phyloP scores from a whole-genome alignment of 1,140 invertebrate species.

The Aradophagus sp. region DNA sequence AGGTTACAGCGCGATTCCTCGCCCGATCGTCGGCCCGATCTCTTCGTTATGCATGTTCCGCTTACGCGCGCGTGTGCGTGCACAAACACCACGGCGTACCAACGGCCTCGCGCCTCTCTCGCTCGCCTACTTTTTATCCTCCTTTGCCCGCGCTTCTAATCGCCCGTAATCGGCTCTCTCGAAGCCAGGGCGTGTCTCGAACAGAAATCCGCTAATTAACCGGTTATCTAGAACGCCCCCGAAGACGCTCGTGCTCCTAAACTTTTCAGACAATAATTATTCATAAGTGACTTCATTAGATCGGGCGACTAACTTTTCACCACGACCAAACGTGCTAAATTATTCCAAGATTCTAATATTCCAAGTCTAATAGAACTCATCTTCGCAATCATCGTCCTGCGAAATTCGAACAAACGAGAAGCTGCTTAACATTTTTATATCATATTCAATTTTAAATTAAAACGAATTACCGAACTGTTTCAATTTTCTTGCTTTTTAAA shows the following conservation, averaged over 20 bases:
- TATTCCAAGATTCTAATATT: too few relatives aligned
- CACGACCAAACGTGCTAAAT: too few relatives aligned
- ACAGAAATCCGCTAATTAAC: conserved; percentile 63
- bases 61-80: conserved; percentile 8
- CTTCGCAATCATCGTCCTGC: too few relatives aligned
- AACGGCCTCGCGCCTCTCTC: conserved; percentile 6
- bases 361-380: too few relatives aligned
- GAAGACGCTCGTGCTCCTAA: conserved; percentile 37
- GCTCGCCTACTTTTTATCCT: conserved; percentile 25
- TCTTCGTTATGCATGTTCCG: conserved; percentile 54
- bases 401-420: too few relatives aligned
- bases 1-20: conserved; percentile 59
- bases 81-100: conserved; percentile 12
- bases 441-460: too few relatives aligned
- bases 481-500: too few relatives aligned
- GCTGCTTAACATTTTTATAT: too few relatives aligned
- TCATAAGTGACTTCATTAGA: conserved; percentile 38
- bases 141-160: too few relatives aligned
- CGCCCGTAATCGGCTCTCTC: too few relatives aligned
- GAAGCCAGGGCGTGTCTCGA: too few relatives aligned
- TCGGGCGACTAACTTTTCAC: background rate
- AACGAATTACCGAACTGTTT: too few relatives aligned
- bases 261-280: conserved; percentile 53
- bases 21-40: conserved; percentile 53
- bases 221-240: conserved; percentile 48